Percentiles rank a stretch among this genome's conserved stretches.
These are phyloP conservation scores for Drosophila acutilabella DNA, from an alignment of 2,888 invertebrate species.

Conservation along the genomic window DNA sequence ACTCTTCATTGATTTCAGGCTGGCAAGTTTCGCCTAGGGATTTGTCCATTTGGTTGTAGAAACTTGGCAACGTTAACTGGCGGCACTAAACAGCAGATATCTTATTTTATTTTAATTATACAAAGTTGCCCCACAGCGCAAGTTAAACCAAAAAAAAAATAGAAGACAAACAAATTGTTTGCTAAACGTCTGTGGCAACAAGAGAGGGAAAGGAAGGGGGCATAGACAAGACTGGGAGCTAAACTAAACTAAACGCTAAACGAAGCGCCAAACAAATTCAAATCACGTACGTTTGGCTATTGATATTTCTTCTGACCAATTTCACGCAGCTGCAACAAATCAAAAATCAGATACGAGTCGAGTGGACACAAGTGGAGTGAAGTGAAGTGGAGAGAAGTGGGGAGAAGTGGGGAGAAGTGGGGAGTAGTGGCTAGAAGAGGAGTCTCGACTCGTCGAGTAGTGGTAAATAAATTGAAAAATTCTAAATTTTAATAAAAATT, in stretches of 20 bases:
- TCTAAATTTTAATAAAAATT: conserved; percentile 79
- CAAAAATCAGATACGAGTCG: conserved; percentile 59
- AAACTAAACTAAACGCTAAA: conserved; percentile 19
- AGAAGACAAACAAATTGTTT: conserved; percentile 22
- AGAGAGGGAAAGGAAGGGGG: background rate
- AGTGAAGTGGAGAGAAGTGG: background rate
- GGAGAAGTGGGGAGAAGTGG: background rate
- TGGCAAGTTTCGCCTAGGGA: background rate
- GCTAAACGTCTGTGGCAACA: background rate
- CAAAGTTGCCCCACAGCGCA: conserved; percentile 1
- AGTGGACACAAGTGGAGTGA: conserved; percentile 1
- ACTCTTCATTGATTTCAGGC: conserved; percentile 45
- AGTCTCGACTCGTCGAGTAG: conserved; percentile 20
- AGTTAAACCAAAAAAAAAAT: conserved; percentile 33
- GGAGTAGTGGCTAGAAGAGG: conserved; percentile 3
- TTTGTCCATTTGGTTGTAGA: conserved; percentile 7
- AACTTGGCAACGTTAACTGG: conserved; percentile 5
- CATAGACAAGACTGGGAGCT: too few relatives aligned
- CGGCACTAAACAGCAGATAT: conserved; percentile 30
- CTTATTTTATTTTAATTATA: conserved; percentile 55
- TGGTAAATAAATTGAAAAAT: conserved; percentile 77
- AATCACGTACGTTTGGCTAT: conserved; percentile 68
- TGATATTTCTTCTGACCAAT: conserved; percentile 77
- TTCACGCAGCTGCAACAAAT: conserved; percentile 77
- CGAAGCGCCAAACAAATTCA: conserved; percentile 54